Conservation (phyloP, 2,888 invertebrate species). For the Drosophila fulvimacula region DNA sequence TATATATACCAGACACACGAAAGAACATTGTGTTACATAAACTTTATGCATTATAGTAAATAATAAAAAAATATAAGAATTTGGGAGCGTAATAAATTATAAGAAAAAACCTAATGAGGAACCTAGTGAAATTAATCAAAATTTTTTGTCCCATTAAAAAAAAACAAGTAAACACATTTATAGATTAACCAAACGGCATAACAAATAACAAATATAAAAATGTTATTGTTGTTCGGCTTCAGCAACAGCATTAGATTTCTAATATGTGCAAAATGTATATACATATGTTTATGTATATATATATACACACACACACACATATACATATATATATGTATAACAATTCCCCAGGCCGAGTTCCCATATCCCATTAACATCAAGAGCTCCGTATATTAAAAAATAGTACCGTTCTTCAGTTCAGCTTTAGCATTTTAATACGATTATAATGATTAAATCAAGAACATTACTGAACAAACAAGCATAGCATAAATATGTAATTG, state of each 20-base stretch:
- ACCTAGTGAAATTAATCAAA: slow-evolving; percentile 79
- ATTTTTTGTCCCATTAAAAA: slow-evolving; percentile 74
- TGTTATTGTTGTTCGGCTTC: slow-evolving; percentile 23
- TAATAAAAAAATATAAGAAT: slow-evolving; percentile 19
- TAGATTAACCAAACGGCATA: slow-evolving; percentile 18
- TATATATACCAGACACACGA: slow-evolving; percentile 12
- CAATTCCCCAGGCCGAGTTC: neutral
- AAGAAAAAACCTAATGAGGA: slow-evolving; percentile 35
- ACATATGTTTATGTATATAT: too few relatives aligned
- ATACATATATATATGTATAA: slow-evolving; percentile 9
- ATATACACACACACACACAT: slow-evolving; percentile 4
- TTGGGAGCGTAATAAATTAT: slow-evolving; percentile 45
- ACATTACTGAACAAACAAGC: slow-evolving; percentile 4
- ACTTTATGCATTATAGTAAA: slow-evolving; percentile 46
- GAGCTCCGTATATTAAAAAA: slow-evolving; percentile 29
- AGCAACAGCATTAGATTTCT: too few relatives aligned
- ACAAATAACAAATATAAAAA: slow-evolving; percentile 13
- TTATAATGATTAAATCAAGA: slow-evolving; percentile 22
- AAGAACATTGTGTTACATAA: slow-evolving; percentile 19
- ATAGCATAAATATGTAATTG: slow-evolving; percentile 27
- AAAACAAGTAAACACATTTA: slow-evolving; percentile 38
- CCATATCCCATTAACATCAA: slow-evolving; percentile 19
- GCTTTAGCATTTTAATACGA: slow-evolving; percentile 52
- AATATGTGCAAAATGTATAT: too few relatives aligned
- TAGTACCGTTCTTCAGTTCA: slow-evolving; percentile 58